Percentiles rank a stretch among this genome's conserved stretches.
phyloP scores from a whole-genome alignment of 2,797 vertebrate species.

The Acropternis orthonyx region DNA sequence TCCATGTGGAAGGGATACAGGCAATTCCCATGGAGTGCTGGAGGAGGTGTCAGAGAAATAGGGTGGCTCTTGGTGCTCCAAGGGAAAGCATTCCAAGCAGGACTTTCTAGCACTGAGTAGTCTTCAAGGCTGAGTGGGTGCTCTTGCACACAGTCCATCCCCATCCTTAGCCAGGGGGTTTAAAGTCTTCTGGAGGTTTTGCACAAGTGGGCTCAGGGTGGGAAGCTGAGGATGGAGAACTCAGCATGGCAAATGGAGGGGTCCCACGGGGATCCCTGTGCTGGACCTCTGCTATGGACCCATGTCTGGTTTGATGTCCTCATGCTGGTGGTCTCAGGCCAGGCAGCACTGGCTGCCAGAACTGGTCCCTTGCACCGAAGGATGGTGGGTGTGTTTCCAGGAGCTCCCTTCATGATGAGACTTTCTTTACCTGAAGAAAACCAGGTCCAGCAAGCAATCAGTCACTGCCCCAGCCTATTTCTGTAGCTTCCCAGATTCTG shows the following conservation, averaged over 20 bases:
- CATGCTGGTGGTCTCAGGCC: neutral
- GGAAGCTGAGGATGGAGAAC: neutral
- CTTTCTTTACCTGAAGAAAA: neutral
- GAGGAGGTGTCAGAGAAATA: neutral
- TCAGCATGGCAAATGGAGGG: neutral
- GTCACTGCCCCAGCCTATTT: neutral
- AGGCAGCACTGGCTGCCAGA: fast-evolving
- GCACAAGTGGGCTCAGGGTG: neutral
- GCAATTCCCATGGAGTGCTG: fast-evolving
- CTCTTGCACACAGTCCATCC: neutral
- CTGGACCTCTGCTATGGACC: neutral
- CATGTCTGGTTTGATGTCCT: neutral
- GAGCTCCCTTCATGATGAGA: neutral
- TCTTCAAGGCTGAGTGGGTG: neutral
- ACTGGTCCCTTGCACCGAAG: neutral
- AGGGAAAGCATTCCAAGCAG: neutral
- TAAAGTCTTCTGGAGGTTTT: neutral
- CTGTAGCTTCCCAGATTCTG: neutral
- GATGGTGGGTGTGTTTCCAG: neutral
- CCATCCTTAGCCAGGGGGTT: neutral
- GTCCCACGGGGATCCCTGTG: neutral
- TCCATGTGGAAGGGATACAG: neutral
- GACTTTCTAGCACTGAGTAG: neutral
- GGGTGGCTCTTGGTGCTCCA: neutral
- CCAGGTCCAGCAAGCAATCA: neutral